Evolutionary conservation across 2,113 vertebrate genomes (phyloP).

Genomic region (Lucifuga dentata): DNA sequence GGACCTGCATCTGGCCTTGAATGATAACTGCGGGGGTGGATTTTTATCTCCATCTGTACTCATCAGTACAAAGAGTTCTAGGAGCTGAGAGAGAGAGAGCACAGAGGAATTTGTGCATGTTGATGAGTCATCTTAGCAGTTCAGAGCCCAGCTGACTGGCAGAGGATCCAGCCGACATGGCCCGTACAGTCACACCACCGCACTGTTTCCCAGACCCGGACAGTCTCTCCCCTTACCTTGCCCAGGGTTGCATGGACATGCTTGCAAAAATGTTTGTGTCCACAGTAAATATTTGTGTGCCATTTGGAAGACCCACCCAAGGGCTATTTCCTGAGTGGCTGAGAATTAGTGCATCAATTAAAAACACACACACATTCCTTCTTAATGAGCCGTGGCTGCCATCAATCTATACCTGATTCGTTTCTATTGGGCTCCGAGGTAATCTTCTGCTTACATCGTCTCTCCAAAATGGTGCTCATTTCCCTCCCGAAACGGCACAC

Average conservation of each 20-base stretch:
- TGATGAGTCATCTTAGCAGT: constrained; percentile 74
- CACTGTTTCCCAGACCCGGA: constrained; percentile 20
- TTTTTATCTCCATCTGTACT: constrained; percentile 65
- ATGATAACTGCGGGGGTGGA: constrained; percentile 45
- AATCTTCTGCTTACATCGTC: constrained; percentile 71
- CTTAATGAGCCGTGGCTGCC: constrained; percentile 75
- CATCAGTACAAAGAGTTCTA: constrained; percentile 69
- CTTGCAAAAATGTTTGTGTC: constrained; percentile 69
- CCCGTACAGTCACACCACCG: constrained; percentile 40
- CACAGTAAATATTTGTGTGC: constrained; percentile 81
- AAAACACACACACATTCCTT: constrained; percentile 68
- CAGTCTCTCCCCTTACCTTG: constrained; percentile 28
- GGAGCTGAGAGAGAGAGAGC: constrained; percentile 48
- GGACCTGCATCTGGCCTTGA: constrained; percentile 49
- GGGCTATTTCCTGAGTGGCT: constrained; percentile 79
- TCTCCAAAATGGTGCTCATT: constrained; percentile 71
- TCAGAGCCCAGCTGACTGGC: constrained; percentile 62
- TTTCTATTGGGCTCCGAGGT: constrained; percentile 72
- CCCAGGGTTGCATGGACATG: constrained; percentile 40
- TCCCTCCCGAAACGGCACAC: constrained; percentile 66
- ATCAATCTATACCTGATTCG: constrained; percentile 73
- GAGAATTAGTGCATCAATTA: constrained; percentile 76
- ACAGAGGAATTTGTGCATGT: constrained; percentile 58
- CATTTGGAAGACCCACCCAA: constrained; percentile 78
- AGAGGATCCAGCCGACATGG: constrained; percentile 34